Evolutionary conservation across 2,797 vertebrate genomes (phyloP).

Genomic region (Balearica regulorum): DNA sequence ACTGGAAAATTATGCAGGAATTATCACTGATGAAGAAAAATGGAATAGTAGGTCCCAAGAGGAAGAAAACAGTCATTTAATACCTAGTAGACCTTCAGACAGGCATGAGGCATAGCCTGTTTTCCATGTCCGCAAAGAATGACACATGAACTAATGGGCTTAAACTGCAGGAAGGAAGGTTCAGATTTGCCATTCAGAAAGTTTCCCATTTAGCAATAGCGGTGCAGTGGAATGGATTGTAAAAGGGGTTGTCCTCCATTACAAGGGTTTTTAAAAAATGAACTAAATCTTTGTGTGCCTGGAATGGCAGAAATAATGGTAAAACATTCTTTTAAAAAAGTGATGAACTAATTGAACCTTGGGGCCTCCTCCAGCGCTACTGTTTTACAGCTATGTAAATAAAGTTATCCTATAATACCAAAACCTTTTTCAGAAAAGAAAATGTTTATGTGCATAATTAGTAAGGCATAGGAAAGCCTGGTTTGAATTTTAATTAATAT

Average conservation of each 20-base stretch:
- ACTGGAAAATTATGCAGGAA: neutral
- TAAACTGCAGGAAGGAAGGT: neutral
- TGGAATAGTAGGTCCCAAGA: neutral
- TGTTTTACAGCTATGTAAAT: neutral
- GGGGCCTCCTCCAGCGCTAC: neutral
- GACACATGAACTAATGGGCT: neutral
- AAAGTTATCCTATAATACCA: neutral
- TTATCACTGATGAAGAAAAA: neutral
- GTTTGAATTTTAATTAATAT: neutral
- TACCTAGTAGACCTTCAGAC: neutral
- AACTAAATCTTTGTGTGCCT: neutral
- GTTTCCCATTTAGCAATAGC: neutral
- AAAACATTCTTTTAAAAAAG: neutral
- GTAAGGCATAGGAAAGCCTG: neutral
- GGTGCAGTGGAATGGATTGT: rapidly evolving
- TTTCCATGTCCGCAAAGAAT: neutral
- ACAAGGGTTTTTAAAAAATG: neutral
- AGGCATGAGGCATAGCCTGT: neutral
- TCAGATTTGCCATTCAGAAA: neutral
- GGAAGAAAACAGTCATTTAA: neutral
- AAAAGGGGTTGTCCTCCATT: neutral
- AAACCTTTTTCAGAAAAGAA: neutral
- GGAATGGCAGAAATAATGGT: neutral
- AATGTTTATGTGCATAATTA: neutral
- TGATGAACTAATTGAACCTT: neutral